Evolutionary conservation across 2,888 invertebrate species (phyloP), one percentile per base, ranked within the genome.

Genomic region (Congeria kusceri): DNA sequence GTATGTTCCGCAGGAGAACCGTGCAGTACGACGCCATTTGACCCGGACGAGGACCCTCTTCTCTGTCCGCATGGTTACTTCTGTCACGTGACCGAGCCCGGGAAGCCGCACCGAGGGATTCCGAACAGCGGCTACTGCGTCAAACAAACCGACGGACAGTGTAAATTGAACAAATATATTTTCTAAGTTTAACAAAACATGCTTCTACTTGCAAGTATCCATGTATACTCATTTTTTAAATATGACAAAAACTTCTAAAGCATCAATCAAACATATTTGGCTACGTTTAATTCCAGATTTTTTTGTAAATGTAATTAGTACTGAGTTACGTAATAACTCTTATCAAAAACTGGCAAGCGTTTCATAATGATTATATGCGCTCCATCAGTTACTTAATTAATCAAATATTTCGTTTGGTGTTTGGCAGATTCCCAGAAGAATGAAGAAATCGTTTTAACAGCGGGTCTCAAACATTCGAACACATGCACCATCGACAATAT

Each of bases 21-120:
- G 0, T 91, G 91, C 77, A 91, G 88, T 49, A 91, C 90, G 1
- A 84, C 88, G 1, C 82, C 78, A 0, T 77, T 85, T n/a, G 84
- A 80, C 1, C 77, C 79, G 7, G 90, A 91, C 67, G 90, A 89
- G 49, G 91, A 91, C 65, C 90, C 91, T 5, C 65, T 92, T 63
- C 72, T 92, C 18, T 92, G 92, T 77, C 92, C 92, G 29, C 86
- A 89, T 67, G 92, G 92, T 27, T 91, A 90, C 68, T 82, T 88
- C 62, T 92, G 92, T 78, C 89, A 88, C 78, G 87, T 92, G 61
- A 88, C 87, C 27, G 84, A 87, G 25, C 69, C 46, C 1, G 89
- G 89, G 0, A 80, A 88, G 65, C 75, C 83, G 25, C 78, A 80
- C 46, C 86, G 84, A 56, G 88, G 86, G 56, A 83, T 89, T 47